phyloP scores from a whole-genome alignment of 2,888 invertebrate genomes.

The Alitta virens region DNA sequence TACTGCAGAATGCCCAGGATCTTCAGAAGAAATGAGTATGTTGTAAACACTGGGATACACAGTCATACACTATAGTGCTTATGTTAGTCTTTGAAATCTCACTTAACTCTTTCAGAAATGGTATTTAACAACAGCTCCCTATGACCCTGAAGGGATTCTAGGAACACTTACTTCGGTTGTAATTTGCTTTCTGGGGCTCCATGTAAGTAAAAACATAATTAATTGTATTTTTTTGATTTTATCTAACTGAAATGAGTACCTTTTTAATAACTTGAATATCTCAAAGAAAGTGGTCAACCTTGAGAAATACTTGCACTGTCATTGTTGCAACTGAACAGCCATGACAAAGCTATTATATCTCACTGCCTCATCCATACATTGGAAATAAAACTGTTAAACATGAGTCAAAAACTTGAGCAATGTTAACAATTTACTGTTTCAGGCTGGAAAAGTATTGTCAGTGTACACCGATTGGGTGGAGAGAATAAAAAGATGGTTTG shows the following conservation, averaged over 20 bases:
- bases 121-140: slow-evolving; percentile 6
- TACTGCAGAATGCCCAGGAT: too few species aligned
- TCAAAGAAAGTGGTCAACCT: neutral
- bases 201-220: slow-evolving; percentile 36
- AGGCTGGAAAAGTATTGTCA: slow-evolving; percentile 12
- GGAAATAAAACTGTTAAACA: too few species aligned
- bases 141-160: slow-evolving; percentile 82
- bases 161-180: slow-evolving; percentile 62
- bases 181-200: slow-evolving; percentile 57
- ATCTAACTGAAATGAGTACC: neutral
- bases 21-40: too few species aligned
- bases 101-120: slow-evolving; percentile 9
- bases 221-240: neutral
- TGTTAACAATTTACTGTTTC: neutral
- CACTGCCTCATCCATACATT: too few species aligned
- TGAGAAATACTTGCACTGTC: too few species aligned
- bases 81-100: too few species aligned
- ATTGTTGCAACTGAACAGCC: too few species aligned
- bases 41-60: too few species aligned
- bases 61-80: too few species aligned
- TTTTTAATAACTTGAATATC: neutral
- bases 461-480: slow-evolving; percentile 6
- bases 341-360: too few species aligned
- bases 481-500: neutral
- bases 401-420: too few species aligned